Evolutionary conservation across 2,888 invertebrate species (phyloP).

Genomic region (Odontomyia ornata): DNA sequence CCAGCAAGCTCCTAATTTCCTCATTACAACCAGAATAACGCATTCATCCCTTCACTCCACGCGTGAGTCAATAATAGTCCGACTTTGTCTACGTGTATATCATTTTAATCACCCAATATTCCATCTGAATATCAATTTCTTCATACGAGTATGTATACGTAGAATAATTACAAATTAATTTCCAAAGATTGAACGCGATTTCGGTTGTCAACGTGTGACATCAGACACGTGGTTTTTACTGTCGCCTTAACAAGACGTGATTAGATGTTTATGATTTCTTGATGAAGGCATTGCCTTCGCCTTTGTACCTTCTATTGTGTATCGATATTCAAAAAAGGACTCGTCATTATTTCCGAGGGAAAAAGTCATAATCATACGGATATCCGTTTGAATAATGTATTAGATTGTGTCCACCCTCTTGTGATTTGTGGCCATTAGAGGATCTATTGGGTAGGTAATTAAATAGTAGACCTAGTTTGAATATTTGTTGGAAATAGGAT

Average conservation of each 20-base stretch:
- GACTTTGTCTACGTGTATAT: slow-evolving; percentile 29
- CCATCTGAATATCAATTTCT: slow-evolving; percentile 18
- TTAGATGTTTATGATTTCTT: slow-evolving; percentile 37
- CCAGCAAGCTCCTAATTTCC: not conserved
- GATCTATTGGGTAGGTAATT: slow-evolving; percentile 28
- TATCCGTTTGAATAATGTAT: slow-evolving; percentile 41
- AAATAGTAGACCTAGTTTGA: slow-evolving; percentile 3
- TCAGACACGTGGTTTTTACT: slow-evolving; percentile 48
- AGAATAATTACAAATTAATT: slow-evolving; percentile 5
- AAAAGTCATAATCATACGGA: slow-evolving; percentile 32
- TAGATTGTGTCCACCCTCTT: not conserved
- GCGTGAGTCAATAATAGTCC: slow-evolving; percentile 19
- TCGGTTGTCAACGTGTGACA: slow-evolving; percentile 51
- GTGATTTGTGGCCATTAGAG: not conserved
- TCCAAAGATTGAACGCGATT: slow-evolving; percentile 36
- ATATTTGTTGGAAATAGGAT: no score
- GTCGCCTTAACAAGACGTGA: slow-evolving; percentile 44
- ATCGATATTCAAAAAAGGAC: slow-evolving; percentile 37
- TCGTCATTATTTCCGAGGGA: not conserved
- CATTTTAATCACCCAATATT: slow-evolving; percentile 23
- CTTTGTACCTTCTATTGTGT: not conserved
- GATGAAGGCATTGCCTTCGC: not conserved
- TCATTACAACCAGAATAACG: not conserved
- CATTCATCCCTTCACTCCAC: not conserved
- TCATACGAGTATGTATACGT: not conserved